These are phyloP conservation scores for Poicephalus meyeri DNA, from an alignment of 2,113 vertebrate genomes.

Conservation along the genomic window DNA sequence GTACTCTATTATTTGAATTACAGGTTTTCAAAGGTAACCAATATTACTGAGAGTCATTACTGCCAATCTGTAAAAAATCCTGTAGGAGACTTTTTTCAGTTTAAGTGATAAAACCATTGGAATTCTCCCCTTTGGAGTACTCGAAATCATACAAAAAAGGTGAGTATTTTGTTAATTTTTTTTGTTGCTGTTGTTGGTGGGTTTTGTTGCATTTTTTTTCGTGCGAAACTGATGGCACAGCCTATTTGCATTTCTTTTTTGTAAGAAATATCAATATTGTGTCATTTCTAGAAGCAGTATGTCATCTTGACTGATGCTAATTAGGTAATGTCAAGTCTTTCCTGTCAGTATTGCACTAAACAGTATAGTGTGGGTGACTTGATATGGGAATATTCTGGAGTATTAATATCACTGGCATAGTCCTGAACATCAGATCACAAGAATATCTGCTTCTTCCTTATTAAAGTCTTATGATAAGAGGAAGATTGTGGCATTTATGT, in stretches of 20 bases:
- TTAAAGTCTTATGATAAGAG: background rate
- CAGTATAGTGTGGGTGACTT: background rate
- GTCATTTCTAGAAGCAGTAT: background rate
- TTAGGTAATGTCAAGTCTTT: background rate
- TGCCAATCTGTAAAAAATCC: background rate
- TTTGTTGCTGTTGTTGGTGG: background rate
- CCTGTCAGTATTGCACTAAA: background rate
- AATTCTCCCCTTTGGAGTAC: background rate
- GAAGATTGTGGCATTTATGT: background rate
- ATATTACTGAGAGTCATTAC: background rate
- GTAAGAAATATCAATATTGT: constrained; percentile 46
- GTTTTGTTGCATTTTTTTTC: background rate
- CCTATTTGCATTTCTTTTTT: constrained; percentile 15
- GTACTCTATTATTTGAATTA: background rate
- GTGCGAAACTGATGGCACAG: background rate
- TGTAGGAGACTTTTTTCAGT: background rate
- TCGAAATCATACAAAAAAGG: background rate
- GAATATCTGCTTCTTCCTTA: background rate
- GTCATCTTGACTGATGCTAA: background rate
- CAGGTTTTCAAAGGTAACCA: background rate
- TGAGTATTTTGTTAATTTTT: background rate
- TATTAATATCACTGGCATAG: background rate
- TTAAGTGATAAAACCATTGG: background rate
- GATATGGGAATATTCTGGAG: background rate
- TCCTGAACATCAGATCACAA: background rate